Percentiles rank a stretch among this genome's conserved stretches.
phyloP scores from a whole-genome alignment of 2,113 vertebrate genomes.

The Clarias magur region DNA sequence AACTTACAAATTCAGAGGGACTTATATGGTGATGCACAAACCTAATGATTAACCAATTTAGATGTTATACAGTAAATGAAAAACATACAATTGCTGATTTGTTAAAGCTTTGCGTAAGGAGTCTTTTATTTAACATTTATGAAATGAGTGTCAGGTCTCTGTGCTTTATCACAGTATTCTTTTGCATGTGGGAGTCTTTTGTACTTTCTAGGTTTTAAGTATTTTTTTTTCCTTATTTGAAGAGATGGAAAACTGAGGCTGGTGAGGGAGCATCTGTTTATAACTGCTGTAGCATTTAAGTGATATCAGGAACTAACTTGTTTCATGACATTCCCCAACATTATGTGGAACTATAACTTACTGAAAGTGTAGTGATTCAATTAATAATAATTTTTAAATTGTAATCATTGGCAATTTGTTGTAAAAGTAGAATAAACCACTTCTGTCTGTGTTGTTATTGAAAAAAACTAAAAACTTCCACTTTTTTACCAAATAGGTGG shows the following conservation, averaged over 20 bases:
- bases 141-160: not conserved
- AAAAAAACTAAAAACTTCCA: not conserved
- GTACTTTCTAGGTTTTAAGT: not conserved
- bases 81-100: not conserved
- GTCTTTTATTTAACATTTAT: not conserved
- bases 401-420: not conserved
- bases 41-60: not conserved
- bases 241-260: not conserved
- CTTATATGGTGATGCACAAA: not conserved
- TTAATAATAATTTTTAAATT: not conserved
- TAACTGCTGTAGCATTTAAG: not conserved
- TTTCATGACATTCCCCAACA: not conserved
- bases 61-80: not conserved
- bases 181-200: not conserved
- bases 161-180: not conserved
- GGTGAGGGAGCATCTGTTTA: not conserved
- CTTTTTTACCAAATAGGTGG: not conserved
- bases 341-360: not conserved
- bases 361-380: not conserved
- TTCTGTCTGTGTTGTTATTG: not conserved
- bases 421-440: not conserved
- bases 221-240: not conserved
- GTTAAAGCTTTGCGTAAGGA: not conserved
- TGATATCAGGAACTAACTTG: not conserved
- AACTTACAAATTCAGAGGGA: not conserved